These are phyloP conservation scores for Teleogryllus occipitalis DNA, from an alignment of 1,140 invertebrate genomes.

Conservation along the genomic window DNA sequence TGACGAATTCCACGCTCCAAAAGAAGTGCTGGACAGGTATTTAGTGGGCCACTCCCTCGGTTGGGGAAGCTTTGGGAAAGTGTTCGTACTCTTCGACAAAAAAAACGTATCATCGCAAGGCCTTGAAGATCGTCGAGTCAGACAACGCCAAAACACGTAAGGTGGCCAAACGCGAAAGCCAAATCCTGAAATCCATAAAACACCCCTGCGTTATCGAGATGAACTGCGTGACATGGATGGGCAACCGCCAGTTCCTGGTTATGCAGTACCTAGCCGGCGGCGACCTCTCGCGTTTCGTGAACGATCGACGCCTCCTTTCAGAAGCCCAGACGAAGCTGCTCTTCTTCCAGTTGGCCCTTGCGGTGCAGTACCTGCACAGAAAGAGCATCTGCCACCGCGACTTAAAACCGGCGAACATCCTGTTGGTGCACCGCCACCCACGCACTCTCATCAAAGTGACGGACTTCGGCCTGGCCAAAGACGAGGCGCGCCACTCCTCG, in stretches of 20 bases:
- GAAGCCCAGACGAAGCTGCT: background rate
- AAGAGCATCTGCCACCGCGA: constrained; percentile 3
- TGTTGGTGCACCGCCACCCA: background rate
- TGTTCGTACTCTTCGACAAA: no score
- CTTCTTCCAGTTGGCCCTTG: background rate
- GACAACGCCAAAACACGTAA: no score
- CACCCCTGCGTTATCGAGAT: no score
- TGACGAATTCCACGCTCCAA: no score
- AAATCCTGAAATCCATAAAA: no score
- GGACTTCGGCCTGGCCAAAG: constrained; percentile 6
- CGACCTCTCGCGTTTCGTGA: background rate
- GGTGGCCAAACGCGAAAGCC: no score
- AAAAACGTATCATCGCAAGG: no score
- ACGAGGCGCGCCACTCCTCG: background rate
- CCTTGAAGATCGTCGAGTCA: no score
- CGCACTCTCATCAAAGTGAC: constrained; percentile 6
- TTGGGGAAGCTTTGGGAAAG: no score
- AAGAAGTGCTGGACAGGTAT: no score
- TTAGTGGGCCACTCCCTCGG: no score
- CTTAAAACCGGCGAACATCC: background rate
- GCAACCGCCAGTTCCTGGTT: background rate
- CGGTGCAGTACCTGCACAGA: background rate
- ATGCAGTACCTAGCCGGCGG: background rate
- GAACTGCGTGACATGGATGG: no score
- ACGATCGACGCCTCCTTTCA: background rate